Evolutionary conservation across 2,888 invertebrate species (phyloP), one percentile per base, ranked within the genome.

Genomic region (Siphlonurus alternatus): DNA sequence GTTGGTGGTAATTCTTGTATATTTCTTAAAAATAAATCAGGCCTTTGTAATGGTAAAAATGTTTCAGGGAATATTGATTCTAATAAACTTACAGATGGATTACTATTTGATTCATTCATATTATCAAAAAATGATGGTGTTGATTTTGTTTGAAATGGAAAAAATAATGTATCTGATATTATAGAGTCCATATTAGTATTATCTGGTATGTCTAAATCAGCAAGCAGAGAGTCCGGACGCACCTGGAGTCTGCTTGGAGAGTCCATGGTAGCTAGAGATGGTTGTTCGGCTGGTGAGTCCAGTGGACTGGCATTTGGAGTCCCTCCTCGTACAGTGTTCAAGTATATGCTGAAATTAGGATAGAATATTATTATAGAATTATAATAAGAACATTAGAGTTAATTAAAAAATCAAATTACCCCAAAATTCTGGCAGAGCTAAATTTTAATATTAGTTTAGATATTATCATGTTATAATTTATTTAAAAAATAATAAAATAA

Each of bases 271-370:
- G 80, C 83, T 68, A 84, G 79, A 65, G 84, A 84, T 81, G 84
- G 83, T 66, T 82, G 83, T 61, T 81, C 86, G 70, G 88, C 88
- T 23, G 88, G 88, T 18, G 88, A 89, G 75, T 91, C 90, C 73
- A 89, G 77, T n/a, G 91, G 90, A 67, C 89, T 89, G 69, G 88
- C 88, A 66, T 87, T 79, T 2, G 89, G 85, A 63, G 89, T 88
- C 68, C 83, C 82, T 62, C 89, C 89, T 69, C 85, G 81, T 73
- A 87, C 88, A 69, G 88, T 87, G 76, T 89, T 90, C 65, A 89
- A 85, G 72, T 89, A 85, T 76, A 88, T 88, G 79, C 91, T 90
- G 80, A 69, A 81, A 80, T 66, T 63, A 64, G 62, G 24, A 19
- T 69, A 68, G 56, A 67, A 22, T 2, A 20, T 18, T n/a, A 56